Evolutionary conservation across 2,888 invertebrate genomes (phyloP).

Genomic region (Smittia sp.): DNA sequence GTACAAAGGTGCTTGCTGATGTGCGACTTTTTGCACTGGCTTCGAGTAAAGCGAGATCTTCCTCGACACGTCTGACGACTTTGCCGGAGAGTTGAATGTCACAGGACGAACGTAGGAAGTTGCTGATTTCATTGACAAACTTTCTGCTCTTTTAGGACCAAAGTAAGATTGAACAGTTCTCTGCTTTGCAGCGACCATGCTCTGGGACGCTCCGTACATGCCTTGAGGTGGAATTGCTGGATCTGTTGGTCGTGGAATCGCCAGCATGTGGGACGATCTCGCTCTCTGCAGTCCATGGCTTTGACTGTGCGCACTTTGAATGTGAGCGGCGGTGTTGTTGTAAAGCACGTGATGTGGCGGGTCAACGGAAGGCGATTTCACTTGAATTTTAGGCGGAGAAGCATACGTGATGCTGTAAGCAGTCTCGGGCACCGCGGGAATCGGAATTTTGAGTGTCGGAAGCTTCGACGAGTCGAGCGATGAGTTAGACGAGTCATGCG

Average conservation of each 20-base stretch:
- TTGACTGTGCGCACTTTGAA: not conserved
- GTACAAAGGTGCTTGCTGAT: slow-evolving; percentile 40
- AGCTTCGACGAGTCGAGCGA: slow-evolving; percentile 25
- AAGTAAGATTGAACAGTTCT: slow-evolving; percentile 74
- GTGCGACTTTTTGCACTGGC: not conserved
- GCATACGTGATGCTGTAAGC: slow-evolving; percentile 26
- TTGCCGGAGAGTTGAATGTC: slow-evolving; percentile 14
- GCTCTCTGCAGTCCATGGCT: slow-evolving; percentile 54
- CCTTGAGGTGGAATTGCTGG: slow-evolving; percentile 65
- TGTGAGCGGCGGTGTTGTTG: slow-evolving; percentile 33
- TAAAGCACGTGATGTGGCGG: slow-evolving; percentile 48
- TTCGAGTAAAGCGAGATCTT: slow-evolving; percentile 40
- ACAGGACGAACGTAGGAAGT: slow-evolving; percentile 40
- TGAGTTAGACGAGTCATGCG: slow-evolving; percentile 39
- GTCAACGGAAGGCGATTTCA: slow-evolving; percentile 45
- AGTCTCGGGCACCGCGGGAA: slow-evolving; percentile 38
- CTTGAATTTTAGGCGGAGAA: slow-evolving; percentile 37
- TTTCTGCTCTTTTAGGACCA: slow-evolving; percentile 49
- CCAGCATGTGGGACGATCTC: slow-evolving; percentile 72
- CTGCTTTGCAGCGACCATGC: slow-evolving; percentile 61
- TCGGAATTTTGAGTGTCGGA: slow-evolving; percentile 35
- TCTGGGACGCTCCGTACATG: slow-evolving; percentile 27
- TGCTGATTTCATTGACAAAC: slow-evolving; percentile 45
- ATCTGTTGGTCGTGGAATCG: slow-evolving; percentile 75
- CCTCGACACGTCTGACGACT: not conserved